phyloP scores from a whole-genome alignment of 2,113 vertebrate species.

The Tyto alba region DNA sequence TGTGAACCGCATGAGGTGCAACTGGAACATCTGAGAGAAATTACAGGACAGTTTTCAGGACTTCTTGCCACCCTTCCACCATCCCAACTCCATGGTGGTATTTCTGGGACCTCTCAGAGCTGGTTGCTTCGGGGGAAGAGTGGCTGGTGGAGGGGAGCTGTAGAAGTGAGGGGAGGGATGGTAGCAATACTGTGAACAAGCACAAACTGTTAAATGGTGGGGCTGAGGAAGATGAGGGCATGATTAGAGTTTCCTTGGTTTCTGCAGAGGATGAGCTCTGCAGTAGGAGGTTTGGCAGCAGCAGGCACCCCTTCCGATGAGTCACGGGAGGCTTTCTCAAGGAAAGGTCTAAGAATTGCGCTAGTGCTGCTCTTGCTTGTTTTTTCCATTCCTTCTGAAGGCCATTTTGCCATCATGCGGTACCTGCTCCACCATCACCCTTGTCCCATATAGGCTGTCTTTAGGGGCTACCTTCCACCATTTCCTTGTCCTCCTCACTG shows the following conservation, averaged over 20 bases:
- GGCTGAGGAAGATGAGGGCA: background rate
- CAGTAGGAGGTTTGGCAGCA: slow-evolving; percentile 41
- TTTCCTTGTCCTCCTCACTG: background rate
- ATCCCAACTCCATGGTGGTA: background rate
- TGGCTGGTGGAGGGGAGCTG: background rate
- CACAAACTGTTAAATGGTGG: background rate
- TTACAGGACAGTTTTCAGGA: background rate
- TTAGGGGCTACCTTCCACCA: background rate
- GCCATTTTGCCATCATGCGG: background rate
- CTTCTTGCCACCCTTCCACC: background rate
- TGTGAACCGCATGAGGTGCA: rapidly evolving
- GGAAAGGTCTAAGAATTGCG: background rate
- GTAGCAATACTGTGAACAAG: background rate
- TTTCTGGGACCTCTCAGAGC: background rate
- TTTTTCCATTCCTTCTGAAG: background rate
- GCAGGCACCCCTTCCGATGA: slow-evolving; percentile 7
- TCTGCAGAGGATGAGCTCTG: slow-evolving; percentile 16
- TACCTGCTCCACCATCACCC: background rate
- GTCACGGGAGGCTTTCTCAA: slow-evolving; percentile 3
- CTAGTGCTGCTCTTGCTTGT: background rate
- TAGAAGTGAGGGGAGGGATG: background rate
- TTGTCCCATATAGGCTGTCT: background rate
- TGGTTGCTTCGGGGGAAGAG: background rate
- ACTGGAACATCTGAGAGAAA: background rate
- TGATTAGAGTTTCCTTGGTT: slow-evolving; percentile 10